These are phyloP conservation scores for Nemotelus pantherinus DNA, from an alignment of 2,888 invertebrate species.

Conservation along the genomic window DNA sequence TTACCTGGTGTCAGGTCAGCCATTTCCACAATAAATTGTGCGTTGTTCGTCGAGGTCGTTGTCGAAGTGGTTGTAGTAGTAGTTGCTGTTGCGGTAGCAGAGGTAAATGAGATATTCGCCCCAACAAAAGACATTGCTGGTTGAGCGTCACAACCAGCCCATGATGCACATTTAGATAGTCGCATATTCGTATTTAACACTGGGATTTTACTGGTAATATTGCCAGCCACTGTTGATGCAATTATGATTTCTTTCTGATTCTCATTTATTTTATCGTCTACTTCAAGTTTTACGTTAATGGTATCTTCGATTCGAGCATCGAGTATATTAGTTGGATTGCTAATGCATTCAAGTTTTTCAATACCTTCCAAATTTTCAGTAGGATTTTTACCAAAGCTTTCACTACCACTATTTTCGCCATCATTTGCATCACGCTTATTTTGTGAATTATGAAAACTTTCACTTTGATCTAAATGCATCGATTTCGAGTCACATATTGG, in stretches of 20 bases:
- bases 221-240: not conserved
- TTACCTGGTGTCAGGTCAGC: slow-evolving; percentile 70
- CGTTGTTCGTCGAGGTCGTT: slow-evolving; percentile 55
- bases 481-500: slow-evolving; percentile 4
- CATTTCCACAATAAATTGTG: slow-evolving; percentile 60
- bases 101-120: slow-evolving; percentile 57
- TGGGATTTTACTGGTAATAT: slow-evolving; percentile 71
- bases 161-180: slow-evolving; percentile 76
- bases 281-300: not conserved
- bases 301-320: slow-evolving; percentile 28
- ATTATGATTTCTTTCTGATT: slow-evolving; percentile 5
- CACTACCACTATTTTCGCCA: not conserved
- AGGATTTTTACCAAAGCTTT: not conserved
- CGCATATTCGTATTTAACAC: slow-evolving; percentile 68
- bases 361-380: too few relatives aligned
- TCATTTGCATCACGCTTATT: not conserved
- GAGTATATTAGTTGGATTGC: not conserved
- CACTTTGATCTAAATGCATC: not conserved
- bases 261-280: not conserved
- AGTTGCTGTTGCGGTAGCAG: slow-evolving; percentile 48
- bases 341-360: not conserved
- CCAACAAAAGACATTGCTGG: slow-evolving; percentile 58
- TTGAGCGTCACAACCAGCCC: slow-evolving; percentile 70
- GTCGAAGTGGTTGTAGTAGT: slow-evolving; percentile 36
- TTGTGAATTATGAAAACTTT: slow-evolving; percentile 13